A percentile compares a stretch with the other conserved stretches of the same genome.
Evolutionary conservation across 2,113 vertebrate genomes (phyloP).

Genomic region (Campylomormyrus numenius): DNA sequence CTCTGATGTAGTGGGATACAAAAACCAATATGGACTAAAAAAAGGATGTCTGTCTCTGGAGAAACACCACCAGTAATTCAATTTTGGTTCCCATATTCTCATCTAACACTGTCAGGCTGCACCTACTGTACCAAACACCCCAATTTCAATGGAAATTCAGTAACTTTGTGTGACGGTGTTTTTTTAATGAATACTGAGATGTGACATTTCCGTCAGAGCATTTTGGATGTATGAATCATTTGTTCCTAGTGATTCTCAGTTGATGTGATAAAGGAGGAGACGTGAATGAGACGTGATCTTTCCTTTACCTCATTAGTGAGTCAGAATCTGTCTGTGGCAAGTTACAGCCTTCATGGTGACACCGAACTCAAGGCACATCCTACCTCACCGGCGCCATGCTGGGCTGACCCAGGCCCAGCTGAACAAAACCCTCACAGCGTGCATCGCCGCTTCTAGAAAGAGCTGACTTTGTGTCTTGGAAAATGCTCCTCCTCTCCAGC

Average conservation of each 20-base stretch:
- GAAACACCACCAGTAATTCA: background rate
- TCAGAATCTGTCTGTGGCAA: background rate
- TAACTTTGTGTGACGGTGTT: background rate
- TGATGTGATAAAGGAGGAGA: slow-evolving; percentile 1
- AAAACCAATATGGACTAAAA: background rate
- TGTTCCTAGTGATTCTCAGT: slow-evolving; percentile 11
- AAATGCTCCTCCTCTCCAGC: background rate
- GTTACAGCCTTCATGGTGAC: background rate
- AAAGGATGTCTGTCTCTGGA: background rate
- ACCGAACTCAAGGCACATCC: background rate
- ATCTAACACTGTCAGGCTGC: background rate
- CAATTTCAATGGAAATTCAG: background rate
- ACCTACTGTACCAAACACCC: background rate
- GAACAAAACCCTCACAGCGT: background rate
- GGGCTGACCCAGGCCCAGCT: background rate
- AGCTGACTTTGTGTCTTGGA: background rate
- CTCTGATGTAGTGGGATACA: background rate
- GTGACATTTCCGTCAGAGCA: background rate
- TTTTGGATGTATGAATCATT: slow-evolving; percentile 6
- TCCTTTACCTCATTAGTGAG: background rate
- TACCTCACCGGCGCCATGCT: background rate
- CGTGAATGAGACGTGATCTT: background rate
- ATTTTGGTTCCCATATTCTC: background rate
- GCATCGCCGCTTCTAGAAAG: background rate
- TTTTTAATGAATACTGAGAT: background rate